These are phyloP conservation scores for Clanis bilineata DNA, from an alignment of 2,888 invertebrate species.

Conservation along the genomic window DNA sequence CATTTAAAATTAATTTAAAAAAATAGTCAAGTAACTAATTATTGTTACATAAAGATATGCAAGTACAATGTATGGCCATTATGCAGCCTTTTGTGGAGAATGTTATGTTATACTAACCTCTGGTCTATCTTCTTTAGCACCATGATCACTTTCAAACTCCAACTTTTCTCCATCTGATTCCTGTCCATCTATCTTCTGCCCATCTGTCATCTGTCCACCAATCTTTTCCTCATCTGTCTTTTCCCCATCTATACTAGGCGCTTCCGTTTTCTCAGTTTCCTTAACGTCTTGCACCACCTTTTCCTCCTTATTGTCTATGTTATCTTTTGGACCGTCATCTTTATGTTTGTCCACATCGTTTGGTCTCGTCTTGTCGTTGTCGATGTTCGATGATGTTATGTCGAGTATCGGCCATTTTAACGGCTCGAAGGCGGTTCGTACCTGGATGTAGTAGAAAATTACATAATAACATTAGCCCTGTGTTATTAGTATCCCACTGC, in stretches of 20 bases:
- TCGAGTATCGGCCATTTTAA: slow-evolving; percentile 94
- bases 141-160: slow-evolving; percentile 12
- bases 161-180: neutral
- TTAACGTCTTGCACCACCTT: slow-evolving; percentile 21
- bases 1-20: too few relatives aligned
- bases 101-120: slow-evolving; percentile 31
- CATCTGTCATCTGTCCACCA: too few relatives aligned
- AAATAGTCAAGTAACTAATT: too few relatives aligned
- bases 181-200: too few relatives aligned
- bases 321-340: slow-evolving; percentile 22
- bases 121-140: slow-evolving; percentile 17
- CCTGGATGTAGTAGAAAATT: too few relatives aligned
- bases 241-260: slow-evolving; percentile 50
- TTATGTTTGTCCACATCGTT: slow-evolving; percentile 29
- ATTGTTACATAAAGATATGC: too few relatives aligned
- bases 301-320: slow-evolving; percentile 23
- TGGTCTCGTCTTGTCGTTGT: slow-evolving; percentile 36
- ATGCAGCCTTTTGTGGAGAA: too few relatives aligned
- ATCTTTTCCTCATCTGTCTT: too few relatives aligned
- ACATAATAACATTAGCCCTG: too few relatives aligned
- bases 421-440: slow-evolving; percentile 92
- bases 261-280: slow-evolving; percentile 35
- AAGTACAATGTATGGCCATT: too few relatives aligned
- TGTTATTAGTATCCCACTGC: too few relatives aligned
- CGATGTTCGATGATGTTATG: slow-evolving; percentile 50